Conservation (phyloP, 2,888 invertebrate species). For the Heliconius aoede region DNA sequence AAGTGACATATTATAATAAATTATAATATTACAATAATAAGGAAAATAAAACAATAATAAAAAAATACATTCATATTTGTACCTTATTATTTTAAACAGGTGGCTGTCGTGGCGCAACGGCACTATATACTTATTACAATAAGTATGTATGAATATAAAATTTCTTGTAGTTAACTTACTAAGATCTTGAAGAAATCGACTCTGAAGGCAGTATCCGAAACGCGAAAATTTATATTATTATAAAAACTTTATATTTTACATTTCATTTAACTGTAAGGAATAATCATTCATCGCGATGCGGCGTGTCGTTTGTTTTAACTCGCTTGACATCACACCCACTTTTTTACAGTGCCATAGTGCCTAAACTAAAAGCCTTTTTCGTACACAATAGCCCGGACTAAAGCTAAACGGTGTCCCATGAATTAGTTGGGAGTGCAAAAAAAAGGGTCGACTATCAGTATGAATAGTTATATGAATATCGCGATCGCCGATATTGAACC, state of each 20-base stretch:
- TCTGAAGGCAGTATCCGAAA: neutral
- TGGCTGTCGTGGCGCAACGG: too few species aligned
- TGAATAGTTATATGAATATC: constrained; percentile 38
- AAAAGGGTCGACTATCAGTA: constrained; percentile 34
- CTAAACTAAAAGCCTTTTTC: constrained; percentile 32
- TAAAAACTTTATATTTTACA: too few species aligned
- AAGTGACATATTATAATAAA: neutral
- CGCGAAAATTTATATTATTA: neutral
- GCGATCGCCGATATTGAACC: constrained; percentile 21
- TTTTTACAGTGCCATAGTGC: constrained; percentile 9
- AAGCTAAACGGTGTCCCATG: constrained; percentile 29
- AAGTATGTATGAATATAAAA: too few species aligned
- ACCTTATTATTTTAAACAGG: neutral
- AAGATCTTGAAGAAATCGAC: too few species aligned
- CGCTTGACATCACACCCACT: constrained; percentile 25
- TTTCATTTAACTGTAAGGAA: neutral
- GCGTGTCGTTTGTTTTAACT: constrained; percentile 25
- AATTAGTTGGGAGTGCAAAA: constrained; percentile 37
- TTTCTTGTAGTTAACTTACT: too few species aligned
- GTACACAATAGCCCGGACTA: constrained; percentile 29
- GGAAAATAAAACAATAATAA: neutral
- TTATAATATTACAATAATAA: neutral
- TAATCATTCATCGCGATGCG: constrained; percentile 15
- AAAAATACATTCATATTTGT: neutral
- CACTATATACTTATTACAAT: too few species aligned